Evolutionary conservation across 2,113 vertebrate species (phyloP).

Genomic region (Micromys minutus): DNA sequence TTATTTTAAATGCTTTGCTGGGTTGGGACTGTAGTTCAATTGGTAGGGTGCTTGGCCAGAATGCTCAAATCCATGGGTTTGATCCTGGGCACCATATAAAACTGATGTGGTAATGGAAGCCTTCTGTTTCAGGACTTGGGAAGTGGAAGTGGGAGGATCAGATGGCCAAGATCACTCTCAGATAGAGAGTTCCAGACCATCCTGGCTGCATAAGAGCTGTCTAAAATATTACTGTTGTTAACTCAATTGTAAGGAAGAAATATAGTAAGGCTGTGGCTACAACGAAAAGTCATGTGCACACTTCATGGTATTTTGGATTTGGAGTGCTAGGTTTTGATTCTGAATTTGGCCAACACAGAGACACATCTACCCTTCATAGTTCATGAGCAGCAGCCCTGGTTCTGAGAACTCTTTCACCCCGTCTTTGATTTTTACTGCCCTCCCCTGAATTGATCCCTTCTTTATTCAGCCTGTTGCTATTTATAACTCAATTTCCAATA

Average conservation of each 20-base stretch:
- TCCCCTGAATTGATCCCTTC: not conserved
- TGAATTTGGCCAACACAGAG: not conserved
- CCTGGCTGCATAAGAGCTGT: not conserved
- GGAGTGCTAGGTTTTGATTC: not conserved
- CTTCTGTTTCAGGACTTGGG: not conserved
- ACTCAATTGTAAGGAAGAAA: not conserved
- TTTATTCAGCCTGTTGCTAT: not conserved
- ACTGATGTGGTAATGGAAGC: too few relatives aligned
- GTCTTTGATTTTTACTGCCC: not conserved
- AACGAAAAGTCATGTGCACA: not conserved
- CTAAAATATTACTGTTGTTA: not conserved
- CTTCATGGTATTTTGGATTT: too few relatives aligned
- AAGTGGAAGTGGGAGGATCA: not conserved
- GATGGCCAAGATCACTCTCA: not conserved
- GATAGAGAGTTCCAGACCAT: not conserved
- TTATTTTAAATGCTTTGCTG: not conserved
- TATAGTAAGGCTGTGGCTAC: not conserved
- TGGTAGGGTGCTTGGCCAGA: not conserved
- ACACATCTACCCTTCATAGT: not conserved
- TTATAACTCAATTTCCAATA: not conserved
- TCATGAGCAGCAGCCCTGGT: accelerated
- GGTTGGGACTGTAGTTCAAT: not conserved
- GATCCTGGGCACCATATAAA: not conserved
- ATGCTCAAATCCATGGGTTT: not conserved
- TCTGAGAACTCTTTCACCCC: not conserved